Conservation (phyloP, 2,113 vertebrate genomes). For the Sorex fumeus region DNA sequence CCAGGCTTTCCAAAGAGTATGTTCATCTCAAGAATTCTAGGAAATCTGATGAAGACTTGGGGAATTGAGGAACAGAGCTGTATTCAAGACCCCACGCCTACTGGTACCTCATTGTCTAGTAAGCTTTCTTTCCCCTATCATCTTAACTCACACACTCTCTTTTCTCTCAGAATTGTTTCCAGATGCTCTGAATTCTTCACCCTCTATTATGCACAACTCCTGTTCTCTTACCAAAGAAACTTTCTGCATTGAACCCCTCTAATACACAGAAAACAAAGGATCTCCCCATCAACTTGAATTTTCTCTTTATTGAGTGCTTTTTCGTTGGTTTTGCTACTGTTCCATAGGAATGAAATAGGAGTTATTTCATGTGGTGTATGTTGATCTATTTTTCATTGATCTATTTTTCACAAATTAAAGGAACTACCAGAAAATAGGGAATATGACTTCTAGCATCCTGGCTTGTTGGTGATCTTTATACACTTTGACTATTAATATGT, state of each 20-base stretch:
- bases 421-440: neutral
- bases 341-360: neutral
- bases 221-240: neutral
- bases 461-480: neutral
- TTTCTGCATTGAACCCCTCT: neutral
- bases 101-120: neutral
- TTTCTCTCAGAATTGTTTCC: neutral
- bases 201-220: neutral
- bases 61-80: neutral
- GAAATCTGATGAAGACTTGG: neutral
- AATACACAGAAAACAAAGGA: neutral
- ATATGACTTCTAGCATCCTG: too few species aligned
- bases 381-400: neutral
- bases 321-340: too few species aligned
- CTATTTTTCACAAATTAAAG: neutral
- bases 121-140: neutral
- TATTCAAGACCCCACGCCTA: neutral
- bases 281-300: neutral
- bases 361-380: neutral
- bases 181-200: constrained; percentile 8
- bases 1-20: neutral
- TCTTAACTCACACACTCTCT: neutral
- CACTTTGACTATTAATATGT: neutral
- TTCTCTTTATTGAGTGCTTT: neutral
- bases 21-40: neutral